Conservation (phyloP, 1,140 invertebrate genomes). For the Drosophila kikkawai region DNA sequence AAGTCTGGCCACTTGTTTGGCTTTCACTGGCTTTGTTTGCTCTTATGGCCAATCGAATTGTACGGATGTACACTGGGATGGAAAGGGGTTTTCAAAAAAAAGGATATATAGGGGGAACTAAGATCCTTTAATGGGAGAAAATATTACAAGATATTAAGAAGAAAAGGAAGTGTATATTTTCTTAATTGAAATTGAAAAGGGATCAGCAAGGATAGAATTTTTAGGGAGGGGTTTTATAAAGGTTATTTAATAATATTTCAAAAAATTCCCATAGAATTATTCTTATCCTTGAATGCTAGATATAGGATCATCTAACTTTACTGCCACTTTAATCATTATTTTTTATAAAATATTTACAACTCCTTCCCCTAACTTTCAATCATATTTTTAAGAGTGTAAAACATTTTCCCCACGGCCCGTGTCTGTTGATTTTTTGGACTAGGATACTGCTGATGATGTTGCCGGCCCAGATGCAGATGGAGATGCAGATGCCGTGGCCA, state of each 20-base stretch:
- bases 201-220: background rate
- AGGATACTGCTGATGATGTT: slow-evolving; percentile 48
- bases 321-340: too few species aligned
- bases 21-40: slow-evolving; percentile 73
- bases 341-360: background rate
- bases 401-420: slow-evolving; percentile 8
- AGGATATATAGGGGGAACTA: background rate
- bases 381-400: slow-evolving; percentile 8
- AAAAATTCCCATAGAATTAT: background rate
- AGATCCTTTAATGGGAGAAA: background rate
- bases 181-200: background rate
- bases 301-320: background rate
- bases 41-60: slow-evolving; percentile 49
- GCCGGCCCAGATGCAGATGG: slow-evolving; percentile 35
- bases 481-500: slow-evolving; percentile 11
- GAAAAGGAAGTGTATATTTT: background rate
- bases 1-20: slow-evolving; percentile 56
- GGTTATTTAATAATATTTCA: background rate
- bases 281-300: background rate
- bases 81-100: background rate
- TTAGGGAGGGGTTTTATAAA: too few species aligned
- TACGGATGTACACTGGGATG: slow-evolving; percentile 17
- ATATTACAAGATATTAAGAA: too few species aligned
- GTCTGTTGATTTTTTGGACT: slow-evolving; percentile 33
- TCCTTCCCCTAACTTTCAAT: background rate